Percentiles rank a stretch among this genome's conserved stretches.
Evolutionary conservation across 2,113 vertebrate genomes (phyloP).

Genomic region (Sorex fumeus): DNA sequence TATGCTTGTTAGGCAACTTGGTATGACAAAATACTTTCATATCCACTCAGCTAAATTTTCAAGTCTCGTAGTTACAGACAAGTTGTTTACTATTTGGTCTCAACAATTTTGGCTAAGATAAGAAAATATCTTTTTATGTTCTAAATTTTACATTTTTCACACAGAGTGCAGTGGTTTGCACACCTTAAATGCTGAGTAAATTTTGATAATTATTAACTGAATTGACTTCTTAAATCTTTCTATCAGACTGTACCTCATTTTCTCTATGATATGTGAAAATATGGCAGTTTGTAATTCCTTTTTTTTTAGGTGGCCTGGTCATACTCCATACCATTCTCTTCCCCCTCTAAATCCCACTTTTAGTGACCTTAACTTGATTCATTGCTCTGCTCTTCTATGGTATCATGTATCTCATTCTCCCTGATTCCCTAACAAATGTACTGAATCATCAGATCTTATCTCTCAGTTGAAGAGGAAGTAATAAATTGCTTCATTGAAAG

Average conservation of each 20-base stretch:
- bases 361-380: not conserved
- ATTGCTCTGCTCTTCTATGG: not conserved
- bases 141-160: not conserved
- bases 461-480: slow-evolving; percentile 10
- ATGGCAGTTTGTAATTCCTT: not conserved
- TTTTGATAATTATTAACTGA: not conserved
- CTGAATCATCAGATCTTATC: not conserved
- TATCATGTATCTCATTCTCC: not conserved
- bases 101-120: slow-evolving; percentile 17
- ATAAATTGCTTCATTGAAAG: not conserved
- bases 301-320: not conserved
- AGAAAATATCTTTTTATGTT: not conserved
- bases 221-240: not conserved
- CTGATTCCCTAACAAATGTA: not conserved
- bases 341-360: not conserved
- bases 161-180: not conserved
- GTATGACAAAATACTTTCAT: not conserved
- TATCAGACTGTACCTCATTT: not conserved
- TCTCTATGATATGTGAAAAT: not conserved
- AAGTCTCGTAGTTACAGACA: not conserved
- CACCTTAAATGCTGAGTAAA: not conserved
- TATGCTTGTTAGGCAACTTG: not conserved
- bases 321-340: not conserved
- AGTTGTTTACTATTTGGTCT: not conserved
- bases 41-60: not conserved